These are phyloP conservation scores for Mermis nigrescens DNA, from an alignment of 2,888 invertebrate species.

Conservation along the genomic window DNA sequence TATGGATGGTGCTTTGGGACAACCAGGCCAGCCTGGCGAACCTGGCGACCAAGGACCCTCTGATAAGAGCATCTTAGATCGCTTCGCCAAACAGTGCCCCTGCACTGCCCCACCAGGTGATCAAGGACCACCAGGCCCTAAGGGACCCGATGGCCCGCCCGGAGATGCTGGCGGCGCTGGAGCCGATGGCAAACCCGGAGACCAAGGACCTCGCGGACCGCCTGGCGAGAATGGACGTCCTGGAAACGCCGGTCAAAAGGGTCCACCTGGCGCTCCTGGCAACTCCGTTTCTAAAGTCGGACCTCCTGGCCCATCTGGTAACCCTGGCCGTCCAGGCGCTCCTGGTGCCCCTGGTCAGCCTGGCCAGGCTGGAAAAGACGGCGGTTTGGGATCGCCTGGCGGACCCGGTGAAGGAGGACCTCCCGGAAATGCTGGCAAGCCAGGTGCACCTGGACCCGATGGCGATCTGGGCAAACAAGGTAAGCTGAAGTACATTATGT, in stretches of 20 bases:
- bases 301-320: constrained; percentile 7
- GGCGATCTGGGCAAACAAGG: constrained; percentile 3
- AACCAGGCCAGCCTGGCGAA: constrained; percentile 7
- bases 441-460: background rate
- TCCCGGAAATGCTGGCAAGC: background rate
- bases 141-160: constrained; percentile 11
- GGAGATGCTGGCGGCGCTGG: constrained; percentile 25
- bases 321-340: constrained; percentile 2
- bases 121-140: constrained; percentile 2
- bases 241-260: constrained; percentile 18
- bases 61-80: background rate
- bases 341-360: background rate
- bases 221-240: constrained; percentile 16
- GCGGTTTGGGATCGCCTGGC: background rate
- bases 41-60: background rate
- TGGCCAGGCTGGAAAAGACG: background rate
- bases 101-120: constrained; percentile 24
- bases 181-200: constrained; percentile 15
- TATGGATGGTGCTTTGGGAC: constrained; percentile 18
- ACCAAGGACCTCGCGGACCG: constrained; percentile 15
- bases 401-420: background rate
- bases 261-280: constrained; percentile 16
- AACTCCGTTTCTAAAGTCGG: constrained; percentile 4
- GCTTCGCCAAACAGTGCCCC: constrained; percentile 23
- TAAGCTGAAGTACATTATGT: no score